phyloP scores from a whole-genome alignment of 2,113 vertebrate species.

The Sapajus apella region DNA sequence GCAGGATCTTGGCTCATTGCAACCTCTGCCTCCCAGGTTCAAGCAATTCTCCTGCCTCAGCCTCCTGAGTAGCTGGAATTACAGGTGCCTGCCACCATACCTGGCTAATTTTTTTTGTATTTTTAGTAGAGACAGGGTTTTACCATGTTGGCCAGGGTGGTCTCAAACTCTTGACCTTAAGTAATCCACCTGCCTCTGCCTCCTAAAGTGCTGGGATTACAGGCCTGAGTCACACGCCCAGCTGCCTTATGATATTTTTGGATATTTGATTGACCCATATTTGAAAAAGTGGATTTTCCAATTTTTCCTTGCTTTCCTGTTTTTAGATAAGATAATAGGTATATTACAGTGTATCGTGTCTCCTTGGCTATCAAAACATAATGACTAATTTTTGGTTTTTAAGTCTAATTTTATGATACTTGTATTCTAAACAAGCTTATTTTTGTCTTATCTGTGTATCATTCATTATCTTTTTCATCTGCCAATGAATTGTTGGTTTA shows the following conservation, averaged over 20 bases:
- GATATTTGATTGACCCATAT: background rate
- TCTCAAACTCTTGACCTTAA: no score
- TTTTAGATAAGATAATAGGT: background rate
- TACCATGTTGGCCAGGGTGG: no score
- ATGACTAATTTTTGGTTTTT: background rate
- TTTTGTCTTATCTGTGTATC: background rate
- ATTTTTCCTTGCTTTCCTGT: background rate
- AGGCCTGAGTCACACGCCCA: no score
- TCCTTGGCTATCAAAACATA: background rate
- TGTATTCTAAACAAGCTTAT: background rate
- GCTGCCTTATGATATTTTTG: background rate
- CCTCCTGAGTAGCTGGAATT: no score
- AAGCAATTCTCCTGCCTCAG: no score
- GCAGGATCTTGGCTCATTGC: no score
- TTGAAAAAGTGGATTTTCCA: background rate
- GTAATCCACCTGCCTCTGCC: accelerated
- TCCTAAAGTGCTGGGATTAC: no score
- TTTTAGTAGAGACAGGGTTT: no score
- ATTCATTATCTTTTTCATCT: background rate
- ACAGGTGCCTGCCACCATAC: no score
- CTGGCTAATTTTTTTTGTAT: no score
- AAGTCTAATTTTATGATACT: background rate
- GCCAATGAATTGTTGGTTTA: background rate
- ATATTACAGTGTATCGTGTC: background rate
- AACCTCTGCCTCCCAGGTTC: no score